Conservation (phyloP, 1,140 invertebrate species). For the Caenorhabditis latens region DNA sequence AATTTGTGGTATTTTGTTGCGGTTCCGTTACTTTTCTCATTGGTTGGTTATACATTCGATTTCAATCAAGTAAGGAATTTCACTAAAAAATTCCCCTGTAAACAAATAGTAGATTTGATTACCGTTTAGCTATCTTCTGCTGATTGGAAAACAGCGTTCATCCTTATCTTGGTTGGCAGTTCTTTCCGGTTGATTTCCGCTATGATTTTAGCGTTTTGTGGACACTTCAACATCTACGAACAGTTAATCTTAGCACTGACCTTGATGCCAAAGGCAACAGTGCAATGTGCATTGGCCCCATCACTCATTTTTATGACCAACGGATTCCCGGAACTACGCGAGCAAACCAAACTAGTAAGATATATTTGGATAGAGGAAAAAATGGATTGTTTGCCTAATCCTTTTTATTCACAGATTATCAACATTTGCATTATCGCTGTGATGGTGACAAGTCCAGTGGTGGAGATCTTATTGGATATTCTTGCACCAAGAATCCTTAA, state of each 20-base stretch:
- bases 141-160: constrained; percentile 31
- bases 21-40: constrained; percentile 31
- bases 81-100: background rate
- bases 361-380: background rate
- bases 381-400: background rate
- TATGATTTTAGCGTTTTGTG: constrained; percentile 35
- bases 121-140: background rate
- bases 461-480: constrained; percentile 31
- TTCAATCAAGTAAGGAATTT: background rate
- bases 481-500: constrained; percentile 14
- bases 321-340: constrained; percentile 34
- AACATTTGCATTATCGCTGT: constrained; percentile 50
- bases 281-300: constrained; percentile 28
- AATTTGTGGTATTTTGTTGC: constrained; percentile 43
- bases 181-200: constrained; percentile 43
- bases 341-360: constrained; percentile 37
- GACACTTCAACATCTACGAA: constrained; percentile 35
- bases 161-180: background rate
- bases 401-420: constrained; percentile 35
- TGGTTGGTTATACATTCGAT: constrained; percentile 44
- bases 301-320: background rate
- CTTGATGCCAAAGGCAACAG: constrained; percentile 34
- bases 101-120: background rate
- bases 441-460: constrained; percentile 41
- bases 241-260: constrained; percentile 1